A percentile compares a stretch with the other conserved stretches of the same genome.
Conservation (phyloP, 2,888 invertebrate genomes). For the Lumbricus terrestris region DNA sequence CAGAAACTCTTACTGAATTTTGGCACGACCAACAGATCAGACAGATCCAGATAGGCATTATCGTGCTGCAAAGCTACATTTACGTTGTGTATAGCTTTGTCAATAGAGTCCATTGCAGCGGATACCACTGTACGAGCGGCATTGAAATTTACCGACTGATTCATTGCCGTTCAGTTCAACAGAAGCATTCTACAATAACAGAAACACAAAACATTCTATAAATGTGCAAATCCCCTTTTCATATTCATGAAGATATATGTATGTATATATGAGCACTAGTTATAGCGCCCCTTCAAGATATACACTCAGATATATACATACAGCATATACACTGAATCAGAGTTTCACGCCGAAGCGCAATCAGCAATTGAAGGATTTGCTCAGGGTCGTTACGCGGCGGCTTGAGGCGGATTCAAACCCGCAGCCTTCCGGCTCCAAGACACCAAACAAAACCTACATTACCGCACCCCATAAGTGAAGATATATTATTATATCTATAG, state of each 20-base stretch:
- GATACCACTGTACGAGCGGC: not conserved
- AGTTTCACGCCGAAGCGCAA: too few species aligned
- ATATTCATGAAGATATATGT: not conserved
- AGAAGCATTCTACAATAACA: not conserved
- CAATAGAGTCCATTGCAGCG: not conserved
- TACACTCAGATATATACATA: too few species aligned
- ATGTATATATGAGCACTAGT: too few species aligned
- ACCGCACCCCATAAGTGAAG: too few species aligned
- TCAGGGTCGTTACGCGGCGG: too few species aligned
- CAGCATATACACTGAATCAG: too few species aligned
- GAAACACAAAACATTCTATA: not conserved
- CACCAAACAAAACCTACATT: too few species aligned
- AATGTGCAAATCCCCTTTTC: not conserved
- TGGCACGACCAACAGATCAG: constrained; percentile 34
- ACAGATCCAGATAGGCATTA: constrained; percentile 33
- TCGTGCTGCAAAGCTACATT: constrained; percentile 31
- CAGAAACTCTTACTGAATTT: constrained; percentile 34
- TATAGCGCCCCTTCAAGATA: too few species aligned
- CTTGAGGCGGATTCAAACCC: too few species aligned
- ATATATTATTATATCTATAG: too few species aligned
- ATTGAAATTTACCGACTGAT: not conserved
- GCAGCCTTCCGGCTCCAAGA: too few species aligned
- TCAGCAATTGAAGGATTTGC: too few species aligned
- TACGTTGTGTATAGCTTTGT: constrained; percentile 28
- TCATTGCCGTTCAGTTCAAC: not conserved